Evolutionary conservation across 2,113 vertebrate genomes (phyloP), one percentile per base, ranked within the genome.

Genomic region (Numenius arquata): DNA sequence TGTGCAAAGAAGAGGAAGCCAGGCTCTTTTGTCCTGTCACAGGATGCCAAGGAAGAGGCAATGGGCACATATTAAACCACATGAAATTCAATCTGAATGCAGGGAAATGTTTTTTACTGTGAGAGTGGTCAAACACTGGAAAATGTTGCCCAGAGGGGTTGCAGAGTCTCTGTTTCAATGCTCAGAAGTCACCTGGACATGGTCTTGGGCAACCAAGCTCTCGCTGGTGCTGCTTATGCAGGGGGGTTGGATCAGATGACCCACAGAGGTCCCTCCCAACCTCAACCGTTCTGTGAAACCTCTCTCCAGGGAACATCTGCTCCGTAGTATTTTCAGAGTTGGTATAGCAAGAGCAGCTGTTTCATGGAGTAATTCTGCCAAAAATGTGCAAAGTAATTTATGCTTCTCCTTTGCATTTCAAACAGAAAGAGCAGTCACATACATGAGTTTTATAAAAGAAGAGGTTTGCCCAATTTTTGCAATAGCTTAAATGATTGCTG

Each of bases 151-250:
- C 48, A 17, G 7, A 23, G 55, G 65, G 40, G 6, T 17, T 23
- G 18, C 71, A 18, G 48, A 83, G 29, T 59, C 19, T 88, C 27
- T 8, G 53, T 55, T 29, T 55, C 53, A 32, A 17, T 40, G 26
- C 8, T 62, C 21, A 23, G 41, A 53, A 56, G 17, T 19, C 17
- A 1, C 52, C 30, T 70, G 68, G 25, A 38, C 2, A 0, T 41
- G 12, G 27, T 74, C 50, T 76, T 73, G 65, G 29, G 26, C 62
- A 62, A 0, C 27, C 0, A 1, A 1, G 22, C 58, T 85, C 17
- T 88, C 0, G 0, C 22, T 10, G 4, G 1, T 6, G 5, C 61
- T 67, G 17, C 63, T 66, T 81, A 8, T 48, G 23, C 21, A 6
- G 27, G 11, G 30, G 3, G 1, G 4, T 25, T 72, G 45, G 27